A percentile compares a stretch with the other conserved stretches of the same genome.
Conservation (phyloP, 2,888 invertebrate genomes). For the Drosophila setosimentum region DNA sequence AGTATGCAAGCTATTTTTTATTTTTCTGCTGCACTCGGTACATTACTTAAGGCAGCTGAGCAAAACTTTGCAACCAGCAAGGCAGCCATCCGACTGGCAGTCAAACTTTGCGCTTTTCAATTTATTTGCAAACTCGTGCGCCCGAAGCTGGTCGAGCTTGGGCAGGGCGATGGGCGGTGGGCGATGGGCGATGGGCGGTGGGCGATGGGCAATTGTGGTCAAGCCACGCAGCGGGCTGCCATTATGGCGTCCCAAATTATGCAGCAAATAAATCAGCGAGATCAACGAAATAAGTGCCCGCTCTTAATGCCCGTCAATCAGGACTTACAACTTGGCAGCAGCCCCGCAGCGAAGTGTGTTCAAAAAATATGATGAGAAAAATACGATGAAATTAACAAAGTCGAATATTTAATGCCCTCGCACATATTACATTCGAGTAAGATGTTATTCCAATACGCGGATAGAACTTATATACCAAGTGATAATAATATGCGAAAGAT, state of each 20-base stretch:
- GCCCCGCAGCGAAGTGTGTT: slow-evolving; percentile 29
- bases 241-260: slow-evolving; percentile 62
- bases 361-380: slow-evolving; percentile 2
- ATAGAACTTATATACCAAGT: neutral
- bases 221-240: slow-evolving; percentile 15
- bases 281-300: slow-evolving; percentile 59
- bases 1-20: slow-evolving; percentile 69
- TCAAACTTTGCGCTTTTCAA: slow-evolving; percentile 75
- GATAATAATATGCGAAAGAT: neutral
- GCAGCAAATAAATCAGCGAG: slow-evolving; percentile 74
- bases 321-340: slow-evolving; percentile 38
- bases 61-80: slow-evolving; percentile 46
- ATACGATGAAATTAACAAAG: neutral
- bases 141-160: slow-evolving; percentile 10
- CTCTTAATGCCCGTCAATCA: slow-evolving; percentile 60
- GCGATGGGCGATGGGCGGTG: neutral
- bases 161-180: neutral
- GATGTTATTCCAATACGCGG: neutral
- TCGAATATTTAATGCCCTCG: slow-evolving; percentile 10
- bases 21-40: slow-evolving; percentile 27
- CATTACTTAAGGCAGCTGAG: slow-evolving; percentile 54
- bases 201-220: slow-evolving; percentile 29
- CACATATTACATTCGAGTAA: neutral
- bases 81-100: slow-evolving; percentile 26
- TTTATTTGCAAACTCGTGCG: slow-evolving; percentile 63